phyloP scores from a whole-genome alignment of 2,113 vertebrate species.

The Syngnathus scovelli region DNA sequence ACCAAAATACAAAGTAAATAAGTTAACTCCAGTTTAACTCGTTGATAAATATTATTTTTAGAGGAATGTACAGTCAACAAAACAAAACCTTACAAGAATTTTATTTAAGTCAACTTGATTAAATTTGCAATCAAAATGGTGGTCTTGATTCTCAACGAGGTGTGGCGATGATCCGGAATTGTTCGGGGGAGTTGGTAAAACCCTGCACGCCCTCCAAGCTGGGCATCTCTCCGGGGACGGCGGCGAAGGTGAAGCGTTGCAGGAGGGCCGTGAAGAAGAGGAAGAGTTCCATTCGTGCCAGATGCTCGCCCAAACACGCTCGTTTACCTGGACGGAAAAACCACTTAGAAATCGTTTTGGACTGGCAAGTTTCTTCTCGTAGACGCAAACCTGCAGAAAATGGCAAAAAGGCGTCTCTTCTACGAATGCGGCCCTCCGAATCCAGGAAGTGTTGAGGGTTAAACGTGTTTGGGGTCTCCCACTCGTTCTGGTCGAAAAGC shows the following conservation, averaged over 20 bases:
- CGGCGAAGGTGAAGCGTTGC: slow-evolving; percentile 57
- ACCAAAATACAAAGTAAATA: too few species aligned
- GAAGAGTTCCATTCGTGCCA: slow-evolving; percentile 78
- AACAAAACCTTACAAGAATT: too few species aligned
- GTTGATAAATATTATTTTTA: too few species aligned
- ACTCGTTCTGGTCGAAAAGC: slow-evolving; percentile 76
- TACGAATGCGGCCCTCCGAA: slow-evolving; percentile 74
- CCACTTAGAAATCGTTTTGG: not conserved
- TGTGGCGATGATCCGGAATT: slow-evolving; percentile 38
- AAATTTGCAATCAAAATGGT: not conserved
- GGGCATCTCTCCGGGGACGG: slow-evolving; percentile 52
- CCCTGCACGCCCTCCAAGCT: slow-evolving; percentile 46
- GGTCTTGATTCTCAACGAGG: slow-evolving; percentile 30
- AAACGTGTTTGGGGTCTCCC: slow-evolving; percentile 77
- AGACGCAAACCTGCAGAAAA: slow-evolving; percentile 78
- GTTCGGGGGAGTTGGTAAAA: slow-evolving; percentile 35
- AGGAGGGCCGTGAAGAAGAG: slow-evolving; percentile 76
- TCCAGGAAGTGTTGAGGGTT: slow-evolving; percentile 86
- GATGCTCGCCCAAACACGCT: slow-evolving; percentile 73
- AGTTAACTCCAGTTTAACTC: too few species aligned
- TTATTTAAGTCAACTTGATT: too few species aligned
- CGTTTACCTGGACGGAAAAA: slow-evolving; percentile 71
- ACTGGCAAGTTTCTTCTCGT: too few species aligned
- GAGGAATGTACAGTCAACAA: too few species aligned
- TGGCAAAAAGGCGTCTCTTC: slow-evolving; percentile 77